A percentile compares a stretch with the other conserved stretches of the same genome.
Evolutionary conservation across 2,113 vertebrate species (phyloP).

Genomic region (Microtus richardsoni): DNA sequence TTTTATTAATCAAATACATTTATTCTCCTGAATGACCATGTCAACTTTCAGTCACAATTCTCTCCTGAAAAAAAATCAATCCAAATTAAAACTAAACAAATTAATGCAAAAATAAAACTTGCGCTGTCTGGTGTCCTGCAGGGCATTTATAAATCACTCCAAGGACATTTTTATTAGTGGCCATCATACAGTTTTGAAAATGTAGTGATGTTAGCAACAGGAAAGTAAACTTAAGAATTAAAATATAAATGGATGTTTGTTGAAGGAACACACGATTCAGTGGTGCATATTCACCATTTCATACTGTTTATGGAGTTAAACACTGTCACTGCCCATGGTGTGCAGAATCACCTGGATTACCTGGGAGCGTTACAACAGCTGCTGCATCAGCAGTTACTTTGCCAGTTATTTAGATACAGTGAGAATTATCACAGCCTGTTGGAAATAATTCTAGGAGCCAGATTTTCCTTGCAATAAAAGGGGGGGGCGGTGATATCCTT

Average conservation of each 20-base stretch:
- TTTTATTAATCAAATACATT: conserved; percentile 37
- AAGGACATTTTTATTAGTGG: neutral
- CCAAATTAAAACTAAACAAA: conserved; percentile 54
- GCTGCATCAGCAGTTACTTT: conserved; percentile 60
- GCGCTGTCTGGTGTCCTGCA: neutral
- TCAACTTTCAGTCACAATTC: conserved; percentile 15
- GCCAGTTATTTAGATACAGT: conserved; percentile 49
- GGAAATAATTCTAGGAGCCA: conserved; percentile 46
- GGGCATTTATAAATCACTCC: neutral
- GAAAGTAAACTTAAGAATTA: conserved; percentile 24
- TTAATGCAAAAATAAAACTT: conserved; percentile 35
- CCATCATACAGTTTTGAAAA: conserved; percentile 14
- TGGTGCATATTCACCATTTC: neutral
- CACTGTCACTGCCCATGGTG: neutral
- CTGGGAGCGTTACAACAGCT: neutral
- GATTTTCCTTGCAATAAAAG: conserved; percentile 23
- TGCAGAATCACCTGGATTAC: conserved; percentile 42
- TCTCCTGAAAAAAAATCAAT: conserved; percentile 48
- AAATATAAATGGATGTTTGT: neutral
- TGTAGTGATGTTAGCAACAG: neutral
- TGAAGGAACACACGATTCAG: neutral
- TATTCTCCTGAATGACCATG: conserved; percentile 27
- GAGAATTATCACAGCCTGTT: conserved; percentile 49
- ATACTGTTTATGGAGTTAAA: neutral
- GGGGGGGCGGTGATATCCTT: neutral